These are phyloP conservation scores for Eonycteris spelaea DNA, from an alignment of 2,113 vertebrate species.

Conservation along the genomic window DNA sequence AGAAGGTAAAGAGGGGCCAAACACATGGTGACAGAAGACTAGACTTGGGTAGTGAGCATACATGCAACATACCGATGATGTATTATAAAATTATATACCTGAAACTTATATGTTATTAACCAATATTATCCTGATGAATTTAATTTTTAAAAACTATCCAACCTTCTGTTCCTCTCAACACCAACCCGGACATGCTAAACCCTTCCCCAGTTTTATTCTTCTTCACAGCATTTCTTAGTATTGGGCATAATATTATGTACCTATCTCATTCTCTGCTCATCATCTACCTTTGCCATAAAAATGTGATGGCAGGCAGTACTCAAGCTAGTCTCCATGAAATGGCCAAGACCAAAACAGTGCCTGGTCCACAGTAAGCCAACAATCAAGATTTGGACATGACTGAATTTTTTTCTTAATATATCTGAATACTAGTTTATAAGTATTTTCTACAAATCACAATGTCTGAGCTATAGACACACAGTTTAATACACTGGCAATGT, in stretches of 20 bases:
- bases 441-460: neutral
- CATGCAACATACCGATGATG: neutral
- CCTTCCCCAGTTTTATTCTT: neutral
- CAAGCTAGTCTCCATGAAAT: neutral
- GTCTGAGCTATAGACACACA: neutral
- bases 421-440: neutral
- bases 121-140: neutral
- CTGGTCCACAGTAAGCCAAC: neutral
- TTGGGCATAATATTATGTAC: neutral
- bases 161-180: neutral
- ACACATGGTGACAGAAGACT: neutral
- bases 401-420: neutral
- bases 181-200: neutral
- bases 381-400: neutral
- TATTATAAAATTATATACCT: neutral
- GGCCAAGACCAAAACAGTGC: neutral
- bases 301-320: neutral
- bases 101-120: neutral
- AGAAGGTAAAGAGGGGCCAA: neutral
- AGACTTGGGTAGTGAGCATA: neutral
- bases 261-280: neutral
- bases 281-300: neutral
- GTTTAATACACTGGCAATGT: neutral
- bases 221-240: neutral
- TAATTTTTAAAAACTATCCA: neutral